phyloP scores from a whole-genome alignment of 2,888 invertebrate genomes.

The Papilio elwesi region DNA sequence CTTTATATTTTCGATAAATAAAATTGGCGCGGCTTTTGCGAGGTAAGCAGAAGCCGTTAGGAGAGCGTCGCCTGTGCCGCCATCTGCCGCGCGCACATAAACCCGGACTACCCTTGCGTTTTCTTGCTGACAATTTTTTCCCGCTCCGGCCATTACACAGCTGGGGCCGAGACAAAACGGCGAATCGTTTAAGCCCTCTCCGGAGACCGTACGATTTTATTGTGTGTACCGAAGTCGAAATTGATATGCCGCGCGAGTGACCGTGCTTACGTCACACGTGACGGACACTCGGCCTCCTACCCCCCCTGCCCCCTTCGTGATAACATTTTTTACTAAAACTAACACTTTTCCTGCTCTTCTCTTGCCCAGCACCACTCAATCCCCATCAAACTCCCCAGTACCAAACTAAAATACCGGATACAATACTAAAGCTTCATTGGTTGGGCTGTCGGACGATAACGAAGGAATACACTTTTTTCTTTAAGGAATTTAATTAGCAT shows the following conservation, averaged over 20 bases:
- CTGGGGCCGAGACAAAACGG: constrained; percentile 84
- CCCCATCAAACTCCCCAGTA: no score
- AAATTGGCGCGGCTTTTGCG: constrained; percentile 84
- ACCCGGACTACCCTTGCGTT: constrained; percentile 82
- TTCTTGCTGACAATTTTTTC: constrained; percentile 85
- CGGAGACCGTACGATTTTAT: constrained; percentile 84
- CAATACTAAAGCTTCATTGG: no score
- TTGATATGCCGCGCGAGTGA: constrained; percentile 80
- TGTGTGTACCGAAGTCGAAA: constrained; percentile 81
- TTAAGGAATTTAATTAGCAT: no score
- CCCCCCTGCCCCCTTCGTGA: neutral
- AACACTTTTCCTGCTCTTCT: neutral
- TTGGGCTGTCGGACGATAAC: no score
- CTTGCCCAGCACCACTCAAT: no score
- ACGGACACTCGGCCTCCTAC: constrained; percentile 55
- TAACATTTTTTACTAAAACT: neutral
- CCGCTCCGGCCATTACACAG: constrained; percentile 83
- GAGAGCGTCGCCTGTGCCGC: constrained; percentile 70
- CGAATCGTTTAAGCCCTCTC: constrained; percentile 84
- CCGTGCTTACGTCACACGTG: constrained; percentile 60
- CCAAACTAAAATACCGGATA: no score
- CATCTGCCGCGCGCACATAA: constrained; percentile 77
- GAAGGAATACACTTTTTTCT: no score
- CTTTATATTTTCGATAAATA: constrained; percentile 85
- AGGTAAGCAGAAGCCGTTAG: constrained; percentile 84